Evolutionary conservation across 2,888 invertebrate species (phyloP).

Genomic region (Spialia ferax): DNA sequence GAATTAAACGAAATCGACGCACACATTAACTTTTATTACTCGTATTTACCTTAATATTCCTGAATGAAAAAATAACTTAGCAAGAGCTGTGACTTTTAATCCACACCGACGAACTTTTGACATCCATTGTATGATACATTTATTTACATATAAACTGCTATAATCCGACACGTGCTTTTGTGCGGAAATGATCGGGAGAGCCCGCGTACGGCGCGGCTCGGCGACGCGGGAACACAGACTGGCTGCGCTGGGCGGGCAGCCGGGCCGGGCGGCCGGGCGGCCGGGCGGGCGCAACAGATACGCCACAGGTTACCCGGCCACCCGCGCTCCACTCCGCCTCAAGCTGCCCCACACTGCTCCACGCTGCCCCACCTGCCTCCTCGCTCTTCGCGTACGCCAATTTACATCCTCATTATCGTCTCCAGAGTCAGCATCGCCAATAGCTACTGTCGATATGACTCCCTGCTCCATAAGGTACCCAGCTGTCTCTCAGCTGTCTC

Average conservation of each 20-base stretch:
- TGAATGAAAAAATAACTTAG: constrained; percentile 17
- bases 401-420: constrained; percentile 81
- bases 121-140: constrained; percentile 48
- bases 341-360: constrained; percentile 31
- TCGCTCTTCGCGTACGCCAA: constrained; percentile 63
- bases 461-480: constrained; percentile 13
- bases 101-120: constrained; percentile 45
- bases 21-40: constrained; percentile 10
- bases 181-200: constrained; percentile 61
- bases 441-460: constrained; percentile 50
- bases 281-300: constrained; percentile 81
- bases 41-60: constrained; percentile 28
- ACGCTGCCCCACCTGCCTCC: constrained; percentile 39
- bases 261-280: constrained; percentile 51
- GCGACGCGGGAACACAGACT: constrained; percentile 54
- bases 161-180: constrained; percentile 66
- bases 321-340: constrained; percentile 51
- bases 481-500: neutral
- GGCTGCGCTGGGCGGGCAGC: constrained; percentile 50
- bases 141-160: constrained; percentile 54
- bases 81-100: constrained; percentile 9
- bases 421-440: constrained; percentile 62
- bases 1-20: constrained; percentile 8
- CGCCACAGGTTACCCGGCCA: constrained; percentile 83
- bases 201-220: constrained; percentile 50